A percentile compares a stretch with the other conserved stretches of the same genome.
Evolutionary conservation across 2,888 invertebrate species (phyloP).

Genomic region (Metellina segmentata): DNA sequence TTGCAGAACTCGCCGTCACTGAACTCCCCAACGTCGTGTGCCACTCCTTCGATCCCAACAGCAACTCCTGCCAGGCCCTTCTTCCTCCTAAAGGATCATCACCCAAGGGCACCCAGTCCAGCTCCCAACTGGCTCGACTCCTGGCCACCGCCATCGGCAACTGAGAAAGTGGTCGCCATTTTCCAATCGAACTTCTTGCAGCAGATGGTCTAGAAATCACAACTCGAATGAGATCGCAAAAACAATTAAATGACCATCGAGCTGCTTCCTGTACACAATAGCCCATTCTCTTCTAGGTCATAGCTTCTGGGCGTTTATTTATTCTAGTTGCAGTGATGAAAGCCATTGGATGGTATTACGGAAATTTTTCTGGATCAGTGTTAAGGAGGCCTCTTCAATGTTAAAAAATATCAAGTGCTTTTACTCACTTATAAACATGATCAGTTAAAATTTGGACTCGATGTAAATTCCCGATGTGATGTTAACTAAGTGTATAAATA

Average conservation of each 20-base stretch:
- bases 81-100: conserved; percentile 76
- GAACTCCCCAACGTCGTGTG: conserved; percentile 78
- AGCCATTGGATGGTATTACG: neutral
- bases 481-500: too few species aligned
- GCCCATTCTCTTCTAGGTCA: conserved; percentile 23
- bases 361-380: too few species aligned
- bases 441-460: too few species aligned
- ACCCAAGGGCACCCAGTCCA: conserved; percentile 75
- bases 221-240: conserved; percentile 25
- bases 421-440: too few species aligned
- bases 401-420: too few species aligned
- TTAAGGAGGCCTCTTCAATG: too few species aligned
- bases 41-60: conserved; percentile 76
- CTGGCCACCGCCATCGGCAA: conserved; percentile 70
- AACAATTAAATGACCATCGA: conserved; percentile 1
- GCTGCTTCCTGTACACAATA: conserved; percentile 43
- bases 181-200: neutral
- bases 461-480: too few species aligned
- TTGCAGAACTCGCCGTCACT: conserved; percentile 77
- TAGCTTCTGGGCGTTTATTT: conserved; percentile 26
- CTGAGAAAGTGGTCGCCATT: conserved; percentile 21
- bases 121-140: conserved; percentile 75
- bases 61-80: conserved; percentile 74
- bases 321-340: neutral
- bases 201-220: conserved; percentile 11